phyloP scores from a whole-genome alignment of 1,140 invertebrate genomes.

The Trissolcus basalis region DNA sequence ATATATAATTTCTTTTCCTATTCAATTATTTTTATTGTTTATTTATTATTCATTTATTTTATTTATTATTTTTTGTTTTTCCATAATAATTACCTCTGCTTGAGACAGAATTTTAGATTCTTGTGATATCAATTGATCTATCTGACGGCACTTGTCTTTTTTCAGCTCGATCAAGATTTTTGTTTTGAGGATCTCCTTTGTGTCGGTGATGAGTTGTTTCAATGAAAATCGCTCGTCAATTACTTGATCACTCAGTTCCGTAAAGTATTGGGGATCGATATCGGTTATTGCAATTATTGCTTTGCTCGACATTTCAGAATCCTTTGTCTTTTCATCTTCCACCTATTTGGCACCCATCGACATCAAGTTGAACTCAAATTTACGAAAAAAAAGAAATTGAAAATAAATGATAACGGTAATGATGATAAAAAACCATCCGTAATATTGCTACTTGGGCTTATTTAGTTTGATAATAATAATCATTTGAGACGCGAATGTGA shows the following conservation, averaged over 20 bases:
- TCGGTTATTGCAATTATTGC: constrained; percentile 65
- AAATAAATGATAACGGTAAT: not conserved
- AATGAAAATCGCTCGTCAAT: constrained; percentile 77
- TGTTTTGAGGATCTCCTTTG: constrained; percentile 76
- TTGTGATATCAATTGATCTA: constrained; percentile 79
- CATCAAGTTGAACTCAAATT: not conserved
- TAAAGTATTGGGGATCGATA: constrained; percentile 80
- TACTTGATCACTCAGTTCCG: constrained; percentile 76
- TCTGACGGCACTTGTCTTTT: constrained; percentile 78
- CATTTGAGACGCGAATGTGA: not conserved
- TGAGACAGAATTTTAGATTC: constrained; percentile 77
- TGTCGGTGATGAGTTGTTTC: constrained; percentile 77
- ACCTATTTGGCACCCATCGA: constrained; percentile 6
- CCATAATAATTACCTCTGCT: constrained; percentile 74
- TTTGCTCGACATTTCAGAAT: not conserved
- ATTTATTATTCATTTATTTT: too few species aligned
- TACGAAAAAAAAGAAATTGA: not conserved
- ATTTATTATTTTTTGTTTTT: too few species aligned
- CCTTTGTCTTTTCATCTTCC: constrained; percentile 12
- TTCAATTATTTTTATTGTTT: too few species aligned
- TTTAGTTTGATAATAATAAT: too few species aligned
- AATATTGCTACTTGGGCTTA: too few species aligned
- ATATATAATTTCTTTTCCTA: too few species aligned
- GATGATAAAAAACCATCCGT: too few species aligned
- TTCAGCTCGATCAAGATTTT: constrained; percentile 78